phyloP scores from a whole-genome alignment of 2,113 vertebrate genomes.

The Holacanthus passer region DNA sequence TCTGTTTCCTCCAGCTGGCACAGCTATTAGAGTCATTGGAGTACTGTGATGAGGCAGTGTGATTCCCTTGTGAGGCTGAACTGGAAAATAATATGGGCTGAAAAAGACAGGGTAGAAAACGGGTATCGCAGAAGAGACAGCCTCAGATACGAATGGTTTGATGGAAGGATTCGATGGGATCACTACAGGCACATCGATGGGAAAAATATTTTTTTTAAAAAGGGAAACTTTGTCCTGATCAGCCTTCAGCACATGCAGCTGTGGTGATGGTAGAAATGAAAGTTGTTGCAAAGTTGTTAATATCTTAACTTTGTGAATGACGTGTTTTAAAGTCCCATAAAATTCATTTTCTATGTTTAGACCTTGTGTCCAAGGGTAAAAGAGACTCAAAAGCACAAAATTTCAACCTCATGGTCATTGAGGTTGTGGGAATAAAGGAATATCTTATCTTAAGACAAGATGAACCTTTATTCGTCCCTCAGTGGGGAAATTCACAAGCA shows the following conservation, averaged over 20 bases:
- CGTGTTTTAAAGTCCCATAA: not conserved
- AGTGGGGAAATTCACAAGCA: too few species aligned
- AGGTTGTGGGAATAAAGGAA: too few species aligned
- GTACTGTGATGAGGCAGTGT: conserved; percentile 62
- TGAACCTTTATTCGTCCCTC: too few species aligned
- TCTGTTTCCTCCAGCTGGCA: conserved; percentile 82
- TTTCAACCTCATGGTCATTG: too few species aligned
- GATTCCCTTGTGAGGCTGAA: conserved; percentile 64
- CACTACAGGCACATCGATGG: not conserved
- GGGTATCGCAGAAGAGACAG: conserved; percentile 19
- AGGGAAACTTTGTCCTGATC: not conserved
- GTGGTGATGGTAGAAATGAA: not conserved
- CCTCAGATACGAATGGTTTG: conserved; percentile 3
- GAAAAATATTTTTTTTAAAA: not conserved
- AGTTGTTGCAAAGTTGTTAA: not conserved
- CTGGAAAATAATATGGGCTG: conserved; percentile 64
- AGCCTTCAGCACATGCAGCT: not conserved
- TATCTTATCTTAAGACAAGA: too few species aligned
- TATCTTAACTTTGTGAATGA: not conserved
- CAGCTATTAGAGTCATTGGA: conserved; percentile 73
- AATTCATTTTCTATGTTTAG: not conserved
- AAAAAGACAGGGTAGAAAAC: conserved; percentile 43
- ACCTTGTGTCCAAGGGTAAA: not conserved
- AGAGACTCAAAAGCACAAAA: not conserved
- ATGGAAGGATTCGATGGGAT: conserved; percentile 7